Conservation (phyloP, 2,113 vertebrate species). For the Pelmatolapia mariae region DNA sequence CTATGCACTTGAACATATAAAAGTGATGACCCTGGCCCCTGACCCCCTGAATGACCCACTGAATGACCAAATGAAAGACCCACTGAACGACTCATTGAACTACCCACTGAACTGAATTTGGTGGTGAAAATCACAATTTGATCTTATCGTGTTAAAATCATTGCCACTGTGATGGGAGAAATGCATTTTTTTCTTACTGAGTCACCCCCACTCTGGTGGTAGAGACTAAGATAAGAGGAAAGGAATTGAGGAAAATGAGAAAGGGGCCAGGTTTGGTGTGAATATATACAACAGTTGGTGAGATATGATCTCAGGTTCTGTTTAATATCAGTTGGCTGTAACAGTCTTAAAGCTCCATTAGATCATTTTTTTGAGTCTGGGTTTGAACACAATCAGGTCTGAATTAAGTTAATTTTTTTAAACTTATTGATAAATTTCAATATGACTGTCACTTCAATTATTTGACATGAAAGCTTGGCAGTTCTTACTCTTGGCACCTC, state of each 20-base stretch:
- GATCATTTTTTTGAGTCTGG: neutral
- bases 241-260: neutral
- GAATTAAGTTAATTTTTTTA: fast-evolving
- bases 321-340: neutral
- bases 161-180: neutral
- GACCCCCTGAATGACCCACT: neutral
- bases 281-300: neutral
- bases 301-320: neutral
- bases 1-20: neutral
- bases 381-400: neutral
- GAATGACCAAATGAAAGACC: neutral
- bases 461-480: neutral
- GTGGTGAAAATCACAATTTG: neutral
- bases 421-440: neutral
- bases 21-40: neutral
- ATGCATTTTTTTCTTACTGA: neutral
- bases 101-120: neutral
- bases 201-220: neutral
- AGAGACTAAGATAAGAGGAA: neutral
- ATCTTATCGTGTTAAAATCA: neutral
- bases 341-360: neutral
- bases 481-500: neutral
- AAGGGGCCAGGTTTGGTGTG: neutral
- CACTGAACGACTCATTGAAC: too few species aligned
- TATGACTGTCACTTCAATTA: neutral